A percentile compares a stretch with the other conserved stretches of the same genome.
These are phyloP conservation scores for Alloplasta piceator DNA, from an alignment of 2,888 invertebrate genomes.

Conservation along the genomic window DNA sequence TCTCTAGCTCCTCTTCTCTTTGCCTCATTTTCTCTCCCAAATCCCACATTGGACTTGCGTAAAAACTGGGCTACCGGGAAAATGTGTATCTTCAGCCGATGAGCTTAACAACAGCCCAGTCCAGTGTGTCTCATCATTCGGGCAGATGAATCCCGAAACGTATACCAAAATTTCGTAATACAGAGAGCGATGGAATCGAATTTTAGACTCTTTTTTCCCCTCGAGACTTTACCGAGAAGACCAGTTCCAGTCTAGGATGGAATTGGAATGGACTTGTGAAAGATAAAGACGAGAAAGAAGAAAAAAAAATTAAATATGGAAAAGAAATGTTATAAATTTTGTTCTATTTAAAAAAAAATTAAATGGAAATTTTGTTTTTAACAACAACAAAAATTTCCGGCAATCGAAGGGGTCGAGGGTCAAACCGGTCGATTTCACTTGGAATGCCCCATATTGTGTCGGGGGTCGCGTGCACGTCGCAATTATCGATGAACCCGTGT, in stretches of 20 bases:
- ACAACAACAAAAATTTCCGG: no score
- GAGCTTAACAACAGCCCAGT: constrained; percentile 49
- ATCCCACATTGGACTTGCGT: constrained; percentile 62
- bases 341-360: no score
- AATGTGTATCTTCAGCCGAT: constrained; percentile 14
- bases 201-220: constrained; percentile 53
- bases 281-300: constrained; percentile 1
- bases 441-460: no score
- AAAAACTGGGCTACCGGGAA: constrained; percentile 64
- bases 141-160: constrained; percentile 30
- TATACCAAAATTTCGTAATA: constrained; percentile 32
- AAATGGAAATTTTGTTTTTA: no score
- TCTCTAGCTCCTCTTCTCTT: constrained; percentile 53
- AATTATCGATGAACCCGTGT: constrained; percentile 67
- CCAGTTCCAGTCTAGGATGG: constrained; percentile 52
- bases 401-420: no score
- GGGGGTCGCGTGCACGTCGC: constrained; percentile 65
- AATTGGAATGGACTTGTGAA: constrained; percentile 44
- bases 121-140: constrained; percentile 44
- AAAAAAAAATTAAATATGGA: constrained; percentile 50
- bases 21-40: constrained; percentile 56
- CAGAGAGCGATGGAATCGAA: constrained; percentile 49
- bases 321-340: constrained; percentile 6
- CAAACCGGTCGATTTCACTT: not conserved
- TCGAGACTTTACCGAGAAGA: constrained; percentile 58